phyloP scores from a whole-genome alignment of 2,113 vertebrate species.

The Nothobranchius kuhntae region DNA sequence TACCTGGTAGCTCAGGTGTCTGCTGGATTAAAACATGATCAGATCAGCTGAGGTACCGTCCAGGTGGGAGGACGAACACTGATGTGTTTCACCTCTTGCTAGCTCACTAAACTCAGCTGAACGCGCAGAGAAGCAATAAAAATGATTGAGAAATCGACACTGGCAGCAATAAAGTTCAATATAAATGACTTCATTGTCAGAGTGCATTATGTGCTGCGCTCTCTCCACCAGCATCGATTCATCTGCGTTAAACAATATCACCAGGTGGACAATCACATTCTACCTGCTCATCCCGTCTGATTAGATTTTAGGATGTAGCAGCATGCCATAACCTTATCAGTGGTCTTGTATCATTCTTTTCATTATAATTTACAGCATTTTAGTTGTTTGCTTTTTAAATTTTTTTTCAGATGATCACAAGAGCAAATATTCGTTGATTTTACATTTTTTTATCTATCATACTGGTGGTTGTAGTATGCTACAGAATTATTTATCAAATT shows the following conservation, averaged over 20 bases:
- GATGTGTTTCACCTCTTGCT: not conserved
- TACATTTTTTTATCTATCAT: no score
- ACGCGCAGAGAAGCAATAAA: not conserved
- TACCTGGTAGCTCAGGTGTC: not conserved
- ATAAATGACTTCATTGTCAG: conserved; percentile 3
- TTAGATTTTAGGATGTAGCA: no score
- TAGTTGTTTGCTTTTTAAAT: no score
- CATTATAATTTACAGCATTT: no score
- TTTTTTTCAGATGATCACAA: no score
- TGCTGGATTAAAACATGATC: not conserved
- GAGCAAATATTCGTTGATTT: no score
- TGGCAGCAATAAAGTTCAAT: conserved; percentile 9
- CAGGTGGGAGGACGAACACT: not conserved
- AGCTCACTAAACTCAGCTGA: not conserved
- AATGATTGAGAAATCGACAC: not conserved
- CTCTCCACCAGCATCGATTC: conserved; percentile 11
- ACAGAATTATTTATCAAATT: no score
- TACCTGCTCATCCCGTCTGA: not conserved
- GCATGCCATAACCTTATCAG: no score
- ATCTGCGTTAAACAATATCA: conserved; percentile 6
- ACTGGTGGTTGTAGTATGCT: no score
- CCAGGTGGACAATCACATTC: not conserved
- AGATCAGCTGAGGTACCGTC: no score
- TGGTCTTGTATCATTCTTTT: no score
- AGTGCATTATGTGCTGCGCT: not conserved